Base-by-base conservation (phyloP, 2,113 vertebrate genomes). In the Micromys minutus region DNA sequence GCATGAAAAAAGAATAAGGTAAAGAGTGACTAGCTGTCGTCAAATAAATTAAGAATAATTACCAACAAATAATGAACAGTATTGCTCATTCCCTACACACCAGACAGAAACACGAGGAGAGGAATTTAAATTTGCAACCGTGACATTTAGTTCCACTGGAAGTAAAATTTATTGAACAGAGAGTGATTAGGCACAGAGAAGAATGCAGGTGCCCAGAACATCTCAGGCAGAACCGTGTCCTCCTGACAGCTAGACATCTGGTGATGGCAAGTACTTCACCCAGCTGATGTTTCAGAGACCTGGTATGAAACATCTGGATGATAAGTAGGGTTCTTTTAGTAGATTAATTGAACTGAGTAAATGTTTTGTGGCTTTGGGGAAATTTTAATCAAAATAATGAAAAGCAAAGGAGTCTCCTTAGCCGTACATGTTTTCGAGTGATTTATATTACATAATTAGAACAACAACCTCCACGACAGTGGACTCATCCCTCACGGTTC, bases 21-120 rank as follows among this genome's bases (percentile, higher is more conserved):
- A 90, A 94, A 96, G 94, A 96, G 95, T 63, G 81, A 92, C 85
- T 95, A 92, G 87, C 65, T 94, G 85, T 95, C 95, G 92, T 97
- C 85, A 93, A 92, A 95, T 90, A 98, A 96, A 98, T 96, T 80
- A 97, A 95, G 95, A 97, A 67, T 95, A 96, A 96, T 97, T 95
- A 93, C 83, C 24, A 17, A 92, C 47, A 96, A 79, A 95, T 96
- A 96, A 93, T 95, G 94, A 97, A 81, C 80, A 88, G 47, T 92
- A 92, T 75, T 94, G 71, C 42, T 95, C 76, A 85, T 92, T 83
- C 47, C 52, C 31, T 75, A 36, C 31, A 69, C 39, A 79, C 9
- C 55, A 91, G 59, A 85, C 26, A 97, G 75, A 94, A 95, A 95
- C 76, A 83, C 90, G 75, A 87, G 93, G 55, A 90, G 93, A 92